Conservation (phyloP, 2,888 invertebrate genomes). For the Xanthorhoe designata region DNA sequence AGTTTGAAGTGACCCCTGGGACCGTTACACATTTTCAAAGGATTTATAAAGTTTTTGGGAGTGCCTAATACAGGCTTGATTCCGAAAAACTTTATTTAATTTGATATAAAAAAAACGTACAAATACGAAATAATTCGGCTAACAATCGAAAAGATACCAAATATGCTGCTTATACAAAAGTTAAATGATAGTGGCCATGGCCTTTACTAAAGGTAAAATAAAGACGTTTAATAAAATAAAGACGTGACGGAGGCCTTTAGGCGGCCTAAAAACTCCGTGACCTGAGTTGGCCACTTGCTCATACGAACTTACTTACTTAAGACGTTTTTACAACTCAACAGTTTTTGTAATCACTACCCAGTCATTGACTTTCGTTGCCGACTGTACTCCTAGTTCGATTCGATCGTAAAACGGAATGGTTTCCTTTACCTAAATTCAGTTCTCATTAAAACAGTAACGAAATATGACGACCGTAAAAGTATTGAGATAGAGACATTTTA, state of each 20-base stretch:
- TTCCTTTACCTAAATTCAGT: neutral
- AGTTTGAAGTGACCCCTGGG: too few species aligned
- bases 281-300: too few species aligned
- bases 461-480: neutral
- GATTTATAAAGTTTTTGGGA: too few species aligned
- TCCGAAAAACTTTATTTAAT: too few species aligned
- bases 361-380: conserved; percentile 20
- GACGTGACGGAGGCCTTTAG: too few species aligned
- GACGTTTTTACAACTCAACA: neutral
- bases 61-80: too few species aligned
- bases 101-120: too few species aligned
- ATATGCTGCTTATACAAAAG: neutral
- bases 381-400: conserved; percentile 19
- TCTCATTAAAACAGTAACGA: neutral
- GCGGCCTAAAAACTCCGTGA: too few species aligned
- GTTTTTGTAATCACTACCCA: conserved; percentile 5
- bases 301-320: too few species aligned
- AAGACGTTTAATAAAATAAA: too few species aligned
- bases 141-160: neutral
- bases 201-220: conserved; percentile 2
- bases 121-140: neutral
- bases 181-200: neutral
- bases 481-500: neutral
- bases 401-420: conserved; percentile 27
- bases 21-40: too few species aligned